A percentile compares a stretch with the other conserved stretches of the same genome.
These are phyloP conservation scores for Argyresthia goedartella DNA, from an alignment of 2,888 invertebrate species.

Conservation along the genomic window DNA sequence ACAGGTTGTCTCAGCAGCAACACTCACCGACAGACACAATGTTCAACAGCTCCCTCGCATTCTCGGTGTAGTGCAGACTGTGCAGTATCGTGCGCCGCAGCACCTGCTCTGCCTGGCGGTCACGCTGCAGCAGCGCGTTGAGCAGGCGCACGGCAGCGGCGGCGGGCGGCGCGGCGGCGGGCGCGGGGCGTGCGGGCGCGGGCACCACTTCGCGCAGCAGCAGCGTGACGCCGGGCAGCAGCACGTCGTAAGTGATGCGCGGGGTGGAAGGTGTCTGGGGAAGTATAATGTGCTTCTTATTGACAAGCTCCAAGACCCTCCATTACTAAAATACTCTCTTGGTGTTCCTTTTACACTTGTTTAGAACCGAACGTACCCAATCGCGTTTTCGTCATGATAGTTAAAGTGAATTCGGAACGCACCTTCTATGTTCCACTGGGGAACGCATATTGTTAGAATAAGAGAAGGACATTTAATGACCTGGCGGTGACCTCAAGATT, in stretches of 20 bases:
- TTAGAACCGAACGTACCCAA: too few relatives aligned
- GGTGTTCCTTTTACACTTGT: too few relatives aligned
- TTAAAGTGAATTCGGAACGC: too few relatives aligned
- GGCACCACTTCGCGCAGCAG: constrained; percentile 74
- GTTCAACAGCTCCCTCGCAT: constrained; percentile 67
- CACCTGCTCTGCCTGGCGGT: constrained; percentile 23
- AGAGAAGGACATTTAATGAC: too few relatives aligned
- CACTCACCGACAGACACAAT: constrained; percentile 56
- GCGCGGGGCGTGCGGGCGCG: constrained; percentile 70
- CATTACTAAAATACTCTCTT: too few relatives aligned
- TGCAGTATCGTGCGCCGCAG: constrained; percentile 68
- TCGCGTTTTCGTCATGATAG: too few relatives aligned
- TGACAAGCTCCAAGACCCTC: too few relatives aligned
- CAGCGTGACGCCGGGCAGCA: constrained; percentile 73
- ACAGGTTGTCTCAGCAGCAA: too few relatives aligned
- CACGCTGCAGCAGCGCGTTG: constrained; percentile 37
- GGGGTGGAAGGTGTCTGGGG: constrained; percentile 39
- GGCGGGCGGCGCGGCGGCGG: constrained; percentile 53
- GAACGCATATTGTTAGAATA: too few relatives aligned
- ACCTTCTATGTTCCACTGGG: too few relatives aligned
- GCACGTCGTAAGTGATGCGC: constrained; percentile 53
- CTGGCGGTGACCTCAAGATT: too few relatives aligned
- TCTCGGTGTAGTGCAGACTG: constrained; percentile 69
- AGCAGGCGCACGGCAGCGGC: constrained; percentile 64
- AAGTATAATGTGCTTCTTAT: constrained; percentile 5